These are phyloP conservation scores for Parauchenoglanis ngamensis DNA, from an alignment of 2,797 vertebrate genomes.

Conservation along the genomic window DNA sequence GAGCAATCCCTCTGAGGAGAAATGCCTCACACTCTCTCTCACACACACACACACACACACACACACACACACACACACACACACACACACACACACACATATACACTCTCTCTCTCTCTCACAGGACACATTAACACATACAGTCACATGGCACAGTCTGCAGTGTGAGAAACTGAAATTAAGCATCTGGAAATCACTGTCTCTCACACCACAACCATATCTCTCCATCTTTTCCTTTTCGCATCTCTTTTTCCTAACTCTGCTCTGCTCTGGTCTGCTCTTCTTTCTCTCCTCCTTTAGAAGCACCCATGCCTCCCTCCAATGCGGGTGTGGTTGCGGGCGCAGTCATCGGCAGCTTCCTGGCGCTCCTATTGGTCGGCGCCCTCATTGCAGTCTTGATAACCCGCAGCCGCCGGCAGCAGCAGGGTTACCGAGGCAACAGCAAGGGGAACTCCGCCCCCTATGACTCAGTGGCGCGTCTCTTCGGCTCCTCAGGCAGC, in stretches of 20 bases:
- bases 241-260: slow-evolving; percentile 26
- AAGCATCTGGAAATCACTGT: slow-evolving; percentile 63
- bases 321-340: slow-evolving; percentile 81
- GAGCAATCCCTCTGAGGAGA: slow-evolving; percentile 50
- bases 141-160: slow-evolving; percentile 8
- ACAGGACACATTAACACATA: slow-evolving; percentile 1
- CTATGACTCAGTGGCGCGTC: slow-evolving; percentile 81
- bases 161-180: slow-evolving; percentile 30
- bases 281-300: slow-evolving; percentile 62
- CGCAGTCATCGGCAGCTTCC: slow-evolving; percentile 83
- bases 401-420: slow-evolving; percentile 75
- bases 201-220: slow-evolving; percentile 26
- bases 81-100: slow-evolving; percentile 42
- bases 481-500: slow-evolving; percentile 78
- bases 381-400: slow-evolving; percentile 78
- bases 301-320: slow-evolving; percentile 70
- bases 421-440: slow-evolving; percentile 75
- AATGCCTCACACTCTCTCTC: slow-evolving; percentile 64
- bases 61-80: slow-evolving; percentile 26
- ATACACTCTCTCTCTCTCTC: slow-evolving; percentile 7
- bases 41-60: slow-evolving; percentile 41
- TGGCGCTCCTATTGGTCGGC: slow-evolving; percentile 80
- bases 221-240: slow-evolving; percentile 41
- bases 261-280: slow-evolving; percentile 37
- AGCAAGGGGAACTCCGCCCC: slow-evolving; percentile 61